phyloP scores from a whole-genome alignment of 2,797 vertebrate species.

The Schizopygopsis pylzovi region DNA sequence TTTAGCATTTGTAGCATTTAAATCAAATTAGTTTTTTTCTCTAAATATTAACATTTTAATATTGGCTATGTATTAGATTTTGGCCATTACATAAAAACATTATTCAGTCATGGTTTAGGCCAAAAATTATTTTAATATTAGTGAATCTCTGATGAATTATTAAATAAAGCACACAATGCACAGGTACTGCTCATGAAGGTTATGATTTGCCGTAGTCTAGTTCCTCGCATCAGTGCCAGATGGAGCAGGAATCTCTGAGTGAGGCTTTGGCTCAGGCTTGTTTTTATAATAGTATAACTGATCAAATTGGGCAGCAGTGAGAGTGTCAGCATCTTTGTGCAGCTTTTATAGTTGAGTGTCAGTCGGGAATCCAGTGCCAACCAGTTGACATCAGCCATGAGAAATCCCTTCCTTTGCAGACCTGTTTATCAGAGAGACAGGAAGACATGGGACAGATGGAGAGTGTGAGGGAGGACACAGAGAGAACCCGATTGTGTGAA shows the following conservation, averaged over 20 bases:
- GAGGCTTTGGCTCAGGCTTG: constrained; percentile 4
- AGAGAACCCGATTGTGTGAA: neutral
- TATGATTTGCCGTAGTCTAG: neutral
- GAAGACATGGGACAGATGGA: constrained; percentile 4
- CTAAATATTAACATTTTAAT: neutral
- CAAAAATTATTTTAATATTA: neutral
- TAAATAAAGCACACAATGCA: neutral
- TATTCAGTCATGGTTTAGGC: neutral
- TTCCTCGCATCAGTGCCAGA: neutral
- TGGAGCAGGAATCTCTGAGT: constrained; percentile 17
- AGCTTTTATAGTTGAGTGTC: constrained; percentile 39
- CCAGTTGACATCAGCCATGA: constrained; percentile 31
- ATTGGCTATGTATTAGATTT: neutral
- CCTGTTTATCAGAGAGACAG: constrained; percentile 21
- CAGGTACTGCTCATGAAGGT: neutral
- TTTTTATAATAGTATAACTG: constrained; percentile 41
- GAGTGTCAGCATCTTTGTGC: constrained; percentile 46
- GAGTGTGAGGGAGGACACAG: neutral
- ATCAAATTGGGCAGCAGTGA: constrained; percentile 41
- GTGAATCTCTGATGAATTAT: neutral
- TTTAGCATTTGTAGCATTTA: neutral
- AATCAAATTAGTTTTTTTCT: too few relatives aligned
- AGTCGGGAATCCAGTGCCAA: constrained; percentile 11
- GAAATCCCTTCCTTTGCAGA: constrained; percentile 34
- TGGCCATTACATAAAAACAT: neutral